phyloP scores from a whole-genome alignment of 2,888 invertebrate genomes.

The Phlogophora meticulosa region DNA sequence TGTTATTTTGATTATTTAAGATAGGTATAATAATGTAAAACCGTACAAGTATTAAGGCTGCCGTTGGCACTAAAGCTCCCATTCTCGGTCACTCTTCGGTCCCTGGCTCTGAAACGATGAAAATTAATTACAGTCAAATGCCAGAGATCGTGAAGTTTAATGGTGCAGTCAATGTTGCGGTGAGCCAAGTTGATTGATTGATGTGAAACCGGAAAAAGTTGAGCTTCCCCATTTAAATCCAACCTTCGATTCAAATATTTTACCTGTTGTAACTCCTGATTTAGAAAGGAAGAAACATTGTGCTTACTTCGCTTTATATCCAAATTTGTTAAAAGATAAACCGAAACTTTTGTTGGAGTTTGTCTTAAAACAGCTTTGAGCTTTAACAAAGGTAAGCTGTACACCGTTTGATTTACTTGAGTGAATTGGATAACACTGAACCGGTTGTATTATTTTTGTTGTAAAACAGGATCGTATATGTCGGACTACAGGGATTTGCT shows the following conservation, averaged over 20 bases:
- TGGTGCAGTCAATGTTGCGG: neutral
- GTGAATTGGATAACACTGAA: slow-evolving; percentile 26
- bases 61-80: too few relatives aligned
- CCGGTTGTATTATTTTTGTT: slow-evolving; percentile 1
- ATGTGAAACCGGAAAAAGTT: neutral
- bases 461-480: neutral
- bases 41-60: too few relatives aligned
- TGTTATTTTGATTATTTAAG: too few relatives aligned
- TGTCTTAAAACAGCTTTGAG: slow-evolving; percentile 22
- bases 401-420: slow-evolving; percentile 14
- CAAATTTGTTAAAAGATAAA: slow-evolving; percentile 19
- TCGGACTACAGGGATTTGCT: neutral
- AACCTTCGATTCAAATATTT: slow-evolving; percentile 1
- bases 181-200: neutral
- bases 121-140: too few relatives aligned
- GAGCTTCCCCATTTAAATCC: neutral
- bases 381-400: slow-evolving; percentile 13
- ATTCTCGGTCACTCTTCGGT: too few relatives aligned
- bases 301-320: neutral
- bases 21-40: too few relatives aligned
- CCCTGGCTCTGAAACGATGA: too few relatives aligned
- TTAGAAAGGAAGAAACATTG: slow-evolving; percentile 26
- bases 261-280: slow-evolving; percentile 8
- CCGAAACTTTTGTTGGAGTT: slow-evolving; percentile 28
- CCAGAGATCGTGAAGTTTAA: too few relatives aligned